These are phyloP conservation scores for Lordiphosa stackelbergi DNA, from an alignment of 1,140 invertebrate species.

Conservation along the genomic window DNA sequence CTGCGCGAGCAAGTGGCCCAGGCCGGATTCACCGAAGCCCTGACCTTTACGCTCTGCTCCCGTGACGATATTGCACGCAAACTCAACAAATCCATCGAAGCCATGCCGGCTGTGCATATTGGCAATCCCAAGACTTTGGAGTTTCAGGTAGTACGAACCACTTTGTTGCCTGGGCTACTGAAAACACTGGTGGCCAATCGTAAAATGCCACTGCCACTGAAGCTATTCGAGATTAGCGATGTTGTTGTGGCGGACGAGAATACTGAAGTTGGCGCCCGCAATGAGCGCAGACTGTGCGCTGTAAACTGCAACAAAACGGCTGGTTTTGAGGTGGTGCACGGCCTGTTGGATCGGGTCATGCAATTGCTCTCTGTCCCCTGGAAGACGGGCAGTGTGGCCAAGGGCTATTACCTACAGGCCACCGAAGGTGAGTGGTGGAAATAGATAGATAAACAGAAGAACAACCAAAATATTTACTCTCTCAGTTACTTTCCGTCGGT, in stretches of 20 bases:
- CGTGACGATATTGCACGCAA: conserved; percentile 93
- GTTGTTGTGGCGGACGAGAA: conserved; percentile 88
- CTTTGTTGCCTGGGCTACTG: conserved; percentile 92
- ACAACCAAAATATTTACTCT: not conserved
- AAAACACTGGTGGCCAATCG: conserved; percentile 96
- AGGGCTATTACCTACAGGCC: conserved; percentile 87
- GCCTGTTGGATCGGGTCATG: conserved; percentile 96
- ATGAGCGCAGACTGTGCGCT: conserved; percentile 92
- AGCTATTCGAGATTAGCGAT: conserved; percentile 98
- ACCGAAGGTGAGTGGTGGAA: conserved; percentile 81
- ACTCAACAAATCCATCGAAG: conserved; percentile 84
- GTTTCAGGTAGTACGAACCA: conserved; percentile 96
- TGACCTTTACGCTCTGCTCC: conserved; percentile 97
- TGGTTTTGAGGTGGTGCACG: conserved; percentile 98
- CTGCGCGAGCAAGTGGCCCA: conserved; percentile 90
- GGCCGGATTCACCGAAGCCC: conserved; percentile 95
- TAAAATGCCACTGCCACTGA: conserved; percentile 96
- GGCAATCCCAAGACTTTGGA: conserved; percentile 98
- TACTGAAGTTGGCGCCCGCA: conserved; percentile 90
- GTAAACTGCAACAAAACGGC: conserved; percentile 95
- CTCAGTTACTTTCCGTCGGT: conserved; percentile 92
- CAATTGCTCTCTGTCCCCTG: conserved; percentile 89
- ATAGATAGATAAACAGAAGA: not conserved
- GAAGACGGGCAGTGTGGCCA: conserved; percentile 75
- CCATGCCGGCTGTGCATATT: conserved; percentile 90